Evolutionary conservation across 2,113 vertebrate genomes (phyloP), one percentile per base, ranked within the genome.

Genomic region (Chloropsis cyanopogon): DNA sequence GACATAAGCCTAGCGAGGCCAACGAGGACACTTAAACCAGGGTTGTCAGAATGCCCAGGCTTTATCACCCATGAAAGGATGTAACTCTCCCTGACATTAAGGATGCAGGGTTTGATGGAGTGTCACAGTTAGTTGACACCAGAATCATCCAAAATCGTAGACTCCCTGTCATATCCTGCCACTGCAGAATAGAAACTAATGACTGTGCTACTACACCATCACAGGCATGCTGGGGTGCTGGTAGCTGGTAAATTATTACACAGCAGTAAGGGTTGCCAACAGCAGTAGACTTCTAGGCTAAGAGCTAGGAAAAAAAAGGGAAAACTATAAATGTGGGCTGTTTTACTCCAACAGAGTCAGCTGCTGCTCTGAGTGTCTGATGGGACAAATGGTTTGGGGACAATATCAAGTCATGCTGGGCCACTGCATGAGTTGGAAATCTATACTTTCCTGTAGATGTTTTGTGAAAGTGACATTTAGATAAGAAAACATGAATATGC

Each of bases 121-220:
- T 97, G 97, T 98, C 97, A 98, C 97, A 98, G 97, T 97, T 97
- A 98, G 97, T 98, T 98, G 98, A 98, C 97, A 98, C 97, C 97
- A 96, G 97, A 98, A 98, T 98, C 96, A 97, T 97, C 96, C 50
- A 1, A 90, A 94, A 92, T 98, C 60, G 88, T 97, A 97, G 98
- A 97, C 92, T 97, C 97, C 93, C 96, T 97, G 96, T 98, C 97
- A 98, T 93, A 96, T 97, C 79, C 93, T 97, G 97, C 97, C 97
- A 96, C 90, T 96, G 96, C 78, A 86, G 97, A 97, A 97, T 88
- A 89, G 86, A 95, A 96, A 95, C 97, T 97, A 97, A 97, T 97
- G 97, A 97, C 97, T 95, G 94, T 94, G 89, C 91, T 86, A 44
- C 93, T 96, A 47, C 90, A 76, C 96, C 96, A 96, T 97, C 73